Conservation (phyloP, 2,113 vertebrate genomes). For the Chaetura pelagica region DNA sequence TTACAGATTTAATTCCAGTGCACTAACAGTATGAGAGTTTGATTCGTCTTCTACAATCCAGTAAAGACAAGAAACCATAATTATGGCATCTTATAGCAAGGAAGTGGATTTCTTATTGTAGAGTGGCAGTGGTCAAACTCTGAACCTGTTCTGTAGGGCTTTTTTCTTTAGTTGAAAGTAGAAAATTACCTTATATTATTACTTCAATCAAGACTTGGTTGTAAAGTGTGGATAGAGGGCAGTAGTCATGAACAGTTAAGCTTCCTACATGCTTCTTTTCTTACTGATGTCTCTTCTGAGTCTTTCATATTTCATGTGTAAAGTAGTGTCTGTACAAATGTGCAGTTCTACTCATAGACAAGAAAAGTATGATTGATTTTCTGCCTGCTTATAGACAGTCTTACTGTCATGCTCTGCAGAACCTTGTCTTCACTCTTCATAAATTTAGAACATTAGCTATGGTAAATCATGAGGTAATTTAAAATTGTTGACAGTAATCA, state of each 20-base stretch:
- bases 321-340: neutral
- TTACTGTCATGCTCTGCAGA: neutral
- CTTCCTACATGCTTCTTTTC: neutral
- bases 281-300: neutral
- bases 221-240: neutral
- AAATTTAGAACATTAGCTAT: neutral
- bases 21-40: neutral
- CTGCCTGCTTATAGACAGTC: neutral
- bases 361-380: neutral
- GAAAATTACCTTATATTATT: neutral
- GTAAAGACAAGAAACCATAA: neutral
- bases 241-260: neutral
- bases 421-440: neutral
- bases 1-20: neutral
- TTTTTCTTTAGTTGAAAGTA: neutral
- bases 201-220: neutral
- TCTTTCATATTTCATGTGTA: neutral
- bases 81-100: neutral
- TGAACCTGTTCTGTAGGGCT: neutral
- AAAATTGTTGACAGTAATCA: neutral
- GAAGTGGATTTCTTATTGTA: neutral
- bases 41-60: neutral
- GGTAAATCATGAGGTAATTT: neutral
- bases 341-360: neutral
- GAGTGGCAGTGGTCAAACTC: neutral